A percentile compares a stretch with the other conserved stretches of the same genome.
Conservation (phyloP, 2,888 invertebrate genomes). For the Caradrina kadenii region DNA sequence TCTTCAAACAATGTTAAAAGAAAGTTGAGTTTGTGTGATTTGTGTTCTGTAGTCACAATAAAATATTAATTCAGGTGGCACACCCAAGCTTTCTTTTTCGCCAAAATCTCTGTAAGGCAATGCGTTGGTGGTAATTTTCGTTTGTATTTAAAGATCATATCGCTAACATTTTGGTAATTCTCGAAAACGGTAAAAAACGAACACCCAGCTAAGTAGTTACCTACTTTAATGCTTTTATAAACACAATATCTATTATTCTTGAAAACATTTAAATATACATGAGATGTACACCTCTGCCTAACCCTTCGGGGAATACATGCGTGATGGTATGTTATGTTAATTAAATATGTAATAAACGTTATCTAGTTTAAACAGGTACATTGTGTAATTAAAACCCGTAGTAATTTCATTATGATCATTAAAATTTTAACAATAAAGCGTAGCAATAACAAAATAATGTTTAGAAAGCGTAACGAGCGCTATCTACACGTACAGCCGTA, state of each 20-base stretch:
- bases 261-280: conserved; percentile 1
- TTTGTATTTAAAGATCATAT: conserved; percentile 29
- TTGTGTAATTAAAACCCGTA: conserved; percentile 69
- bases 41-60: conserved; percentile 21
- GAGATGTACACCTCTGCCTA: too few species aligned
- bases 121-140: conserved; percentile 43
- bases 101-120: conserved; percentile 46
- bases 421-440: conserved; percentile 71
- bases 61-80: conserved; percentile 39
- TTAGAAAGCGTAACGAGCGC: conserved; percentile 82
- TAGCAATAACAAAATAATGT: conserved; percentile 75
- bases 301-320: too few species aligned
- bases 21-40: conserved; percentile 30
- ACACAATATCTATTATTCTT: neutral
- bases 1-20: conserved; percentile 18
- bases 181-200: conserved; percentile 18
- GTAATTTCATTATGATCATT: conserved; percentile 73
- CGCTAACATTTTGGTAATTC: conserved; percentile 12
- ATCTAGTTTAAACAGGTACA: conserved; percentile 25
- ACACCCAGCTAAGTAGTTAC: neutral
- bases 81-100: conserved; percentile 43
- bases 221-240: neutral
- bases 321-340: too few species aligned
- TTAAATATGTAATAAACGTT: conserved; percentile 32
- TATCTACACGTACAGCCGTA: conserved; percentile 41